A percentile compares a stretch with the other conserved stretches of the same genome.
These are phyloP conservation scores for Tachystola acroxantha DNA, from an alignment of 2,888 invertebrate genomes.

Conservation along the genomic window DNA sequence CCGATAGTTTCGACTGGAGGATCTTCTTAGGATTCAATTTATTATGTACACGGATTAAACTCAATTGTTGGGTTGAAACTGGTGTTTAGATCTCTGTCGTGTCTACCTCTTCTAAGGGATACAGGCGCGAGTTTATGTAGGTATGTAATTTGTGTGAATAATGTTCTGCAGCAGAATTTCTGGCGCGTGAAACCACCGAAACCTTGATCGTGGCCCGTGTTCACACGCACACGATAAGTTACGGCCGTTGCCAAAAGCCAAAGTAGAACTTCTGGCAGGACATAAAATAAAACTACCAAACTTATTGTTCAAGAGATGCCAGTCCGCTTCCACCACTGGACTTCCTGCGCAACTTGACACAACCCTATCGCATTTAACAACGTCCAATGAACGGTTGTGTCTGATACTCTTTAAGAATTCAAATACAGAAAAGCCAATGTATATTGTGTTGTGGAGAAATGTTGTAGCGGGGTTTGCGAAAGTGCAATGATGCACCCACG, in stretches of 20 bases:
- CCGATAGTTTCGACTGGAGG: too few relatives aligned
- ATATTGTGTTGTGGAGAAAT: slow-evolving; percentile 5
- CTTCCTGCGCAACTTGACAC: slow-evolving; percentile 16
- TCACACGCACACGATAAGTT: slow-evolving; percentile 12
- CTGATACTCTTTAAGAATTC: not conserved
- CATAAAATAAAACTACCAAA: slow-evolving; percentile 46
- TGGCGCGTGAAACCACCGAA: too few relatives aligned
- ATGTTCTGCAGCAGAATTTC: too few relatives aligned
- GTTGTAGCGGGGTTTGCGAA: slow-evolving; percentile 15
- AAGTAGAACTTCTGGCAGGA: slow-evolving; percentile 30
- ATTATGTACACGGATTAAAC: too few relatives aligned
- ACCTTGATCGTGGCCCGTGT: too few relatives aligned
- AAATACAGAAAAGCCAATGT: slow-evolving; percentile 8
- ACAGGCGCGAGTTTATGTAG: too few relatives aligned
- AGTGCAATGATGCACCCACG: slow-evolving; percentile 46
- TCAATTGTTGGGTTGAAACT: too few relatives aligned
- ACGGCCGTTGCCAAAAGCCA: slow-evolving; percentile 19
- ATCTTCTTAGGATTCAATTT: too few relatives aligned
- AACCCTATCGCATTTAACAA: not conserved
- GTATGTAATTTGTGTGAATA: too few relatives aligned
- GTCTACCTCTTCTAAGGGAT: too few relatives aligned
- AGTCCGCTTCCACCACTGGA: slow-evolving; percentile 17
- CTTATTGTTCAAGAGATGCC: slow-evolving; percentile 40
- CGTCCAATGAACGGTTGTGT: slow-evolving; percentile 8
- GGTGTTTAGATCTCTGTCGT: too few relatives aligned